A percentile compares a stretch with the other conserved stretches of the same genome.
These are phyloP conservation scores for Bos taurus DNA, from an alignment of 2,113 vertebrate genomes.

Conservation along the genomic window DNA sequence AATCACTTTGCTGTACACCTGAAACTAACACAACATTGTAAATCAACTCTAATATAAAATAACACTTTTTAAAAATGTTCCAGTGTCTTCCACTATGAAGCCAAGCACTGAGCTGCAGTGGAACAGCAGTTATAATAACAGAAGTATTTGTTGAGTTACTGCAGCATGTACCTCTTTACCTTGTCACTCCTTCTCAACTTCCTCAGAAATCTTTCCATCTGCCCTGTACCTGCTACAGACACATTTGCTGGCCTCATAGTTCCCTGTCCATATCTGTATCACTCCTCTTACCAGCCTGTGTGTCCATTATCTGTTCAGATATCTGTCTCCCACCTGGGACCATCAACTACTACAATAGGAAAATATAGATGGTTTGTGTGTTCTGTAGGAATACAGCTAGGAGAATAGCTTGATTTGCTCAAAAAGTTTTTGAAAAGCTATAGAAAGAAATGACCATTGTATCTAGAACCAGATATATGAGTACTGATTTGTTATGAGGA, in stretches of 20 bases:
- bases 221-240: neutral
- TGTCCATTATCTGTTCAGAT: neutral
- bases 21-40: neutral
- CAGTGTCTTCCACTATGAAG: neutral
- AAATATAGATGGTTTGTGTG: neutral
- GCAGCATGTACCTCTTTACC: too few species aligned
- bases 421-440: neutral
- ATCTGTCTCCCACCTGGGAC: neutral
- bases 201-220: too few species aligned
- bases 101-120: neutral
- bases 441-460: neutral
- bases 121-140: neutral
- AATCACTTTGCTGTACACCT: neutral
- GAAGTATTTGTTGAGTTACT: neutral
- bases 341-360: neutral
- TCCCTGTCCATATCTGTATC: neutral
- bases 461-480: neutral
- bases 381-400: neutral
- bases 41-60: neutral
- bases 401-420: neutral
- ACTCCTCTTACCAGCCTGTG: neutral
- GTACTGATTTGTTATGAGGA: neutral
- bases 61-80: neutral
- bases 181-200: neutral
- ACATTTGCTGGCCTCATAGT: too few species aligned